Base-by-base conservation (phyloP, 2,113 vertebrate species). In the Bucco capensis region DNA sequence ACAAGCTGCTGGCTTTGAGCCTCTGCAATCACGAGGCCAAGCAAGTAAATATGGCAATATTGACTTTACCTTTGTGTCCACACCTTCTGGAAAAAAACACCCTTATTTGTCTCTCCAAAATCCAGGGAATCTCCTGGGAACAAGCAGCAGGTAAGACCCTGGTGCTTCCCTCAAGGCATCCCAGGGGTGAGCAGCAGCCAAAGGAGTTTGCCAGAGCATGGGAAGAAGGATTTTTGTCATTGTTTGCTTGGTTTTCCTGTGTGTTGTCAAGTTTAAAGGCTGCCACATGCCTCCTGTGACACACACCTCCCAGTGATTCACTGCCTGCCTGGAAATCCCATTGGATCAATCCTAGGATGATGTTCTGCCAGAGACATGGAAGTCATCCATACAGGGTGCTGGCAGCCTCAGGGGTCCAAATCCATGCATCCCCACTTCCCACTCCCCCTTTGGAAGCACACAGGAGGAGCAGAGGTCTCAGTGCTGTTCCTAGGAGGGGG, bases 41-140 rank as follows among this genome's bases (percentile, higher is more conserved):
- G n/a, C 9, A 47, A 82, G 75, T 54, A 95, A 90, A 86, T n/a
- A 92, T 2, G 23, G 65, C 23, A 57, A 60, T 89, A 85, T 85
- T 94, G 90, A 96, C 67, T 93, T 60, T 75, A 60, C 78, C 57
- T 61, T 49, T 37, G 5, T 14, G 33, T 21, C 75, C 58, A 50
- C 66, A 7, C 31, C 44, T 66, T 3, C 47, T 25, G 9, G 18
- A 6, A 58, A 58, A 67, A 58, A 66, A 44, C 17, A 46, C 17
- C n/a, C 28, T 27, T 5, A 38, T 2, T 53, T 25, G 4, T 13
- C 15, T n/a, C 33, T 58, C 9, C 6, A n/a, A 78, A 89, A 35
- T 5, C 9, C 0, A 5, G 5, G 10, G 11, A 3, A 83, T 77
- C 23, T 28, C 8, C 65, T 90, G n/a, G 49, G 23, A 60, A 19